Evolutionary conservation across 2,888 invertebrate genomes (phyloP).

Genomic region (Harpalus rufipes): DNA sequence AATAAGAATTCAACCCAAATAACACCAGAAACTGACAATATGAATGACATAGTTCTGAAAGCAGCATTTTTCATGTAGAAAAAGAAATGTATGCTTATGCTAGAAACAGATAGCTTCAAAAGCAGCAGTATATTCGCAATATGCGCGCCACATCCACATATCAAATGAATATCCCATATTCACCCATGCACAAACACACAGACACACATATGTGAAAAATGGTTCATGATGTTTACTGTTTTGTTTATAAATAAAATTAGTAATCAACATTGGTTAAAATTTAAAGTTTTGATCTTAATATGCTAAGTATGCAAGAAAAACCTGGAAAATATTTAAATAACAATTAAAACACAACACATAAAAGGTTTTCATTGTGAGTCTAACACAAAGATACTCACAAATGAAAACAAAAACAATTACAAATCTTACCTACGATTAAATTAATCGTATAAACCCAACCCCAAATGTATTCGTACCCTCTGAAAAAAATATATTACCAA

Average conservation of each 20-base stretch:
- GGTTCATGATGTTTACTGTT: conserved; percentile 62
- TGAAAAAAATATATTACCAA: too few relatives aligned
- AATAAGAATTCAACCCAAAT: conserved; percentile 6
- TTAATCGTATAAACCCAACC: conserved; percentile 52
- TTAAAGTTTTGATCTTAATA: conserved; percentile 39
- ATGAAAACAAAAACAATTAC: conserved; percentile 21
- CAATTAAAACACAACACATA: conserved; percentile 59
- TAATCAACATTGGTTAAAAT: conserved; percentile 45
- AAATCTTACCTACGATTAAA: conserved; percentile 58
- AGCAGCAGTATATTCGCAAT: conserved; percentile 59
- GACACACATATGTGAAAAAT: conserved; percentile 56
- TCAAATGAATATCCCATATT: conserved; percentile 26
- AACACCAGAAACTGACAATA: not conserved
- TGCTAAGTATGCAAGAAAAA: conserved; percentile 48
- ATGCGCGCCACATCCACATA: conserved; percentile 59
- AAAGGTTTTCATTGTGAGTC: conserved; percentile 26
- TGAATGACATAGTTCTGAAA: conserved; percentile 39
- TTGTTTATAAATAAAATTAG: conserved; percentile 60
- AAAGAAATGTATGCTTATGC: conserved; percentile 6
- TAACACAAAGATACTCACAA: not conserved
- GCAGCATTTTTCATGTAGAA: conserved; percentile 34
- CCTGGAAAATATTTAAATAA: conserved; percentile 64
- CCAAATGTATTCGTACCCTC: too few relatives aligned
- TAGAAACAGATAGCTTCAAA: conserved; percentile 27
- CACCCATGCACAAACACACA: conserved; percentile 59